Evolutionary conservation across 2,888 invertebrate genomes (phyloP), one percentile per base, ranked within the genome.

Genomic region (Rhyacophila evoluta): DNA sequence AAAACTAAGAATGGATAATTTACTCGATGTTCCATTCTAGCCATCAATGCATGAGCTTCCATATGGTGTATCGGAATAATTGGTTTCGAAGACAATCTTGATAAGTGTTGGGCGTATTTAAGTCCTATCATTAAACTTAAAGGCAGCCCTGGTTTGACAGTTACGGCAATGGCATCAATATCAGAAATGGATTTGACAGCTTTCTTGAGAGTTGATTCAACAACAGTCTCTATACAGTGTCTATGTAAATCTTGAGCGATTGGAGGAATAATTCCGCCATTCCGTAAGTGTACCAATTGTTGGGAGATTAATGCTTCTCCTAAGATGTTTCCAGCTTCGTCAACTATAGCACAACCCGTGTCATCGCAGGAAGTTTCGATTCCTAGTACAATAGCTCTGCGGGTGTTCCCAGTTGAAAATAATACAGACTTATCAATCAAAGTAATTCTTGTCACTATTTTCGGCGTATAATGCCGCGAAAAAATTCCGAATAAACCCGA

Each of bases 281-380:
- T 91, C 95, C 92, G 91, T 69, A 95, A 88, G 86, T 96, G 96
- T 78, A 92, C 88, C 82, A 91, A 86, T 82, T 94, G 93, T 87
- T 98, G 98, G 0, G 97, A 97, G 85, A 93, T 89, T 36, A 96
- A 87, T 36, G 94, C 91, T 88, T 98, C 96, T 8, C 96, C 95
- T 69, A 97, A 86, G 83, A 98, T 89, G 80, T 89, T 88, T 29
- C 95, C 94, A 78, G 91, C 85, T 19, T 89, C 89, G 86, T 95
- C 92, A 5, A 99, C 93, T 82, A 99, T 90, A 55, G 97, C 98
- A 85, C 95, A 95, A 25, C 97, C 98, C 0, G 98, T 99, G 86
- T 99, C 99, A 90, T 99, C 98, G 86, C 98, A 99, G 81, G 98
- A 98, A 2, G 98, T 97, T 91, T 99, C 99, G 84, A 99, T 98